Evolutionary conservation across 2,888 invertebrate species (phyloP), one percentile per base, ranked within the genome.

Genomic region (Orthosia incerta): DNA sequence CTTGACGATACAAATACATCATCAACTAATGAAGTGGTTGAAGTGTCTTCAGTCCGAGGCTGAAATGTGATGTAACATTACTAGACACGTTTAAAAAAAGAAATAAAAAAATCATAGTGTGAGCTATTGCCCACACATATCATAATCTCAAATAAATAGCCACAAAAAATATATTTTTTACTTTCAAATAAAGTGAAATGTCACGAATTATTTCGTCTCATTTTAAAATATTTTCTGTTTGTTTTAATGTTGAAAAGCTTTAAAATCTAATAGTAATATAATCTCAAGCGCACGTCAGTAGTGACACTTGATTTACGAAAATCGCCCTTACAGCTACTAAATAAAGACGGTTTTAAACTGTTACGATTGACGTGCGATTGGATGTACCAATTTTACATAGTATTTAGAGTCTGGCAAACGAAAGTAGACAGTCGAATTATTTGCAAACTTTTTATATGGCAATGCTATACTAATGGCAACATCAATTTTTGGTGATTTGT

Each of bases 11-110:
- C 65, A 39, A 45, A 53, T 53, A 15, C 46, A 13, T 70, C 63
- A 74, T 63, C 59, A 60, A 63, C 16, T 59, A 20, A 16, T 48
- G 57, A 59, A 50, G 61, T 46, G n/a, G 62, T 45, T 26, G 66
- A 23, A 53, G 80, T 45, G 45, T 73, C 67, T 68, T 82, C 69
- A 83, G 20, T 78, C 50, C 3, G 63, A 67, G 18, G 69, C 81
- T 81, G 84, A 71, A 81, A 81, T 68, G 55, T 74, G 60, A 74
- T 68, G 48, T 63, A 51, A 50, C 65, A 69, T 69, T 76, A 61
- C 39, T 80, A 69, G 0, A 57, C n/a, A 16, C 16, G 15, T 20
- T 20, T 39, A n/a, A 26, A 18, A 5, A 46, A 45, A 13, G n/a
- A n/a, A n/a, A n/a, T n/a, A n/a, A n/a, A 4, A 45, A 39, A 31